phyloP scores from a whole-genome alignment of 1,140 invertebrate genomes.

The Danaus melanippus region DNA sequence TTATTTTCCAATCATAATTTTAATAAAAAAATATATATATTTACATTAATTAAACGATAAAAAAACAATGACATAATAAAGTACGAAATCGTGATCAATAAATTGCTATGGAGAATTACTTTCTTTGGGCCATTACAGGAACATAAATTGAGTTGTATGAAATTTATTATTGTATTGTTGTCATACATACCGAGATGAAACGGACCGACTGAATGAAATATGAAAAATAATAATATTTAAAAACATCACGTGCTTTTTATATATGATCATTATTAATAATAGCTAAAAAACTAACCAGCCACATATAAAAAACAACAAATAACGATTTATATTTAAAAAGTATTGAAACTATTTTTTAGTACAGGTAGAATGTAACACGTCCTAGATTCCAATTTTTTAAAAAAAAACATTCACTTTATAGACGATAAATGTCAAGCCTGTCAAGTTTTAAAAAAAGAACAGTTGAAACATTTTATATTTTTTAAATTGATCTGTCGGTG shows the following conservation, averaged over 20 bases:
- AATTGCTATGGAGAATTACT: slow-evolving; percentile 23
- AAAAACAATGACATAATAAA: slow-evolving; percentile 27
- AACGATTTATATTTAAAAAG: too few species aligned
- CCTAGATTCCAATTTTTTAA: not conserved
- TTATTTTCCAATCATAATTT: not conserved
- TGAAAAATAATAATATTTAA: slow-evolving; percentile 9
- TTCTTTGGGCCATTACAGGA: slow-evolving; percentile 24
- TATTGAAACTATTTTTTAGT: too few species aligned
- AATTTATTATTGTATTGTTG: slow-evolving; percentile 23
- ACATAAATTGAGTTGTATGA: slow-evolving; percentile 24
- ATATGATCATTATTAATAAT: too few species aligned
- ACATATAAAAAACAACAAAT: too few species aligned
- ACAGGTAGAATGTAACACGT: slow-evolving; percentile 2
- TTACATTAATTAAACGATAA: slow-evolving; percentile 7
- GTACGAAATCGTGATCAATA: slow-evolving; percentile 22
- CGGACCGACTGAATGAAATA: slow-evolving; percentile 7
- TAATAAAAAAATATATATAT: slow-evolving; percentile 6
- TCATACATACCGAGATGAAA: slow-evolving; percentile 10
- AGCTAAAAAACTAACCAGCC: too few species aligned
- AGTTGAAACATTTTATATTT: slow-evolving; percentile 36
- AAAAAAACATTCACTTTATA: slow-evolving; percentile 4
- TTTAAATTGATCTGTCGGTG: slow-evolving; percentile 37
- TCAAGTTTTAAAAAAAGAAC: slow-evolving; percentile 24
- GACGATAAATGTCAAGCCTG: slow-evolving; percentile 21
- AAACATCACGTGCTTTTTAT: too few species aligned